Evolutionary conservation across 2,888 invertebrate species (phyloP), one percentile per base, ranked within the genome.

Genomic region (Oithona nana): DNA sequence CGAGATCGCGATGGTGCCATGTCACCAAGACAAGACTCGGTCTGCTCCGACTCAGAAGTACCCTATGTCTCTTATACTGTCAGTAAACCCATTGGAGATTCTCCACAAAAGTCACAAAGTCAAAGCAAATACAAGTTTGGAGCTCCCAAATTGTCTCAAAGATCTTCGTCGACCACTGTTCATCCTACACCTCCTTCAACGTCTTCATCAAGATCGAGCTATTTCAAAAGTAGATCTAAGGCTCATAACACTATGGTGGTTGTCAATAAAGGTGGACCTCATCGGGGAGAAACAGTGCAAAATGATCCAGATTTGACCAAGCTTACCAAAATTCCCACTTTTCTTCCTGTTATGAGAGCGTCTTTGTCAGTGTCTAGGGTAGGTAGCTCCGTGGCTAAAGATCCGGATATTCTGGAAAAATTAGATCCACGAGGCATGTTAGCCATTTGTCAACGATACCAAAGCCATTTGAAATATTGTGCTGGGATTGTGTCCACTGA

Each of bases 61-160:
- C 90, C 90, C 0, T 90, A 90, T 72, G 87, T 90, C 68, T 89
- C 89, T 0, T 90, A 92, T 68, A 89, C 89, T 0, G 85, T 86
- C 0, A 88, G 87, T 71, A 77, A 88, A 63, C 88, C 89, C 11
- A 90, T 90, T 61, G 88, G 88, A 22, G 60, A 60, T 28, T 60
- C 60, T 4, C 60, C 60, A 8, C 11, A 54, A 26, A 54, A 54
- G 54, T 2, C 24, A 20, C 20, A 26, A 13, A 54, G 54, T 26
- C 16, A 20, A 20, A 54, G 24, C 54, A 54, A 54, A 54, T 54
- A 24, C 54, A 20, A 26, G 3, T 54, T 54, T 22, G 4, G n/a
- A 3, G 24, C 16, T 16, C 24, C 48, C n/a, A 50, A 56, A 20
- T 16, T 52, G 28, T 22, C 6, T 16, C n/a, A 6, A 28, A 49